These are phyloP conservation scores for Isaurus tuberculatus DNA, from an alignment of 92 coral and sea anemone species.

Conservation along the genomic window DNA sequence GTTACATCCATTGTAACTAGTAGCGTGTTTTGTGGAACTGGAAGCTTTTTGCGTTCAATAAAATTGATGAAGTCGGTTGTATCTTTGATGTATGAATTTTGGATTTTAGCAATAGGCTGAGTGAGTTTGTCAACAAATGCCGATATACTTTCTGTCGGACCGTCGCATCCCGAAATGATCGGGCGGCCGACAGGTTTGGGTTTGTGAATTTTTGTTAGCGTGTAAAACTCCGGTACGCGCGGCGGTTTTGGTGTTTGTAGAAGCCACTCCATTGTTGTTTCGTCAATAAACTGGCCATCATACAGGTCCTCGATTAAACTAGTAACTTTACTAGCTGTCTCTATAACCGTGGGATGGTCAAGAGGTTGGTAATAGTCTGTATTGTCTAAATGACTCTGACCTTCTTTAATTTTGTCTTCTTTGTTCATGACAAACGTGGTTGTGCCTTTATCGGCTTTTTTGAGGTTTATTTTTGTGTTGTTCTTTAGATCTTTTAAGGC, in stretches of 20 bases:
- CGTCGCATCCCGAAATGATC: slow-evolving; percentile 35
- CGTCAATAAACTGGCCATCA: slow-evolving; percentile 48
- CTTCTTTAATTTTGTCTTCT: slow-evolving; percentile 32
- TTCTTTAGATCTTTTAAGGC: slow-evolving; percentile 1
- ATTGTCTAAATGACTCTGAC: slow-evolving; percentile 10
- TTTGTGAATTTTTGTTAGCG: slow-evolving; percentile 71
- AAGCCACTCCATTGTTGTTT: slow-evolving; percentile 61
- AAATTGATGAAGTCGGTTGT: no score
- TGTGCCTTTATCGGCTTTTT: background rate
- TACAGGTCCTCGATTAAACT: slow-evolving; percentile 32
- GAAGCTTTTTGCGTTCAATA: slow-evolving; percentile 4
- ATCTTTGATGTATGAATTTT: no score
- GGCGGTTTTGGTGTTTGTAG: slow-evolving; percentile 59
- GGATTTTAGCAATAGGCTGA: slow-evolving; percentile 60
- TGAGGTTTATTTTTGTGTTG: background rate
- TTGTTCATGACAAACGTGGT: background rate
- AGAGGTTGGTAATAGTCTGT: slow-evolving; percentile 52
- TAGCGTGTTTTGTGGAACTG: background rate
- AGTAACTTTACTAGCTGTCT: slow-evolving; percentile 8
- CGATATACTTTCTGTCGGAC: no score
- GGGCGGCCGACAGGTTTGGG: slow-evolving; percentile 56
- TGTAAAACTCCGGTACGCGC: slow-evolving; percentile 64
- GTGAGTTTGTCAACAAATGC: no score
- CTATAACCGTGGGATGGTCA: slow-evolving; percentile 34
- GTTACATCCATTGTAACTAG: no score